Conservation (phyloP, 1,140 invertebrate species). For the Eurosta solidaginis region DNA sequence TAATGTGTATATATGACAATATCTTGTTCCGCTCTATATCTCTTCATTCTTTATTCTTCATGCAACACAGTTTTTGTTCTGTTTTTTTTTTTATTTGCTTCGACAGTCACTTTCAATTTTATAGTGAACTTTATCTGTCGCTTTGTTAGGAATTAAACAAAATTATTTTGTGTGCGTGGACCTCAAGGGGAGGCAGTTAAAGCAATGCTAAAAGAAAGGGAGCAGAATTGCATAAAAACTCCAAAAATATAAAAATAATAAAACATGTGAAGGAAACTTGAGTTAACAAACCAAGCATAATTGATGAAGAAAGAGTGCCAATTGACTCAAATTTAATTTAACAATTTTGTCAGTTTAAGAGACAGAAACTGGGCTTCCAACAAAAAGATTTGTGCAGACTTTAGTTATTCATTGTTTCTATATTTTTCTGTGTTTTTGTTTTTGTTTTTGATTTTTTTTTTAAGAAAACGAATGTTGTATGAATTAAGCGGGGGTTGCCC, state of each 20-base stretch:
- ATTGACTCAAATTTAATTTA: neutral
- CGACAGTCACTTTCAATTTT: neutral
- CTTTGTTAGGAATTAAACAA: too few relatives aligned
- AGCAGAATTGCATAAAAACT: neutral
- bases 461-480: too few relatives aligned
- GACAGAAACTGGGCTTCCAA: neutral
- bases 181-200: too few relatives aligned
- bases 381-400: too few relatives aligned
- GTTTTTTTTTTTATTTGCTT: neutral
- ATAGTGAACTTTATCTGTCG: neutral
- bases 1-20: neutral
- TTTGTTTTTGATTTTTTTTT: too few relatives aligned
- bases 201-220: too few relatives aligned
- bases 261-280: neutral
- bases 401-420: neutral
- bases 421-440: neutral
- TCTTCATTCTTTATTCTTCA: neutral
- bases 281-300: too few relatives aligned
- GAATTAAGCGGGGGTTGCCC: too few relatives aligned
- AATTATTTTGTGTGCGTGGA: too few relatives aligned
- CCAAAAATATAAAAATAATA: neutral
- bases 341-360: neutral
- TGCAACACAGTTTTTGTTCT: neutral
- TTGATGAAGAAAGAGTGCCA: neutral
- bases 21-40: neutral